Evolutionary conservation across 2,113 vertebrate genomes (phyloP), one percentile per base, ranked within the genome.

Genomic region (Calonectris borealis): DNA sequence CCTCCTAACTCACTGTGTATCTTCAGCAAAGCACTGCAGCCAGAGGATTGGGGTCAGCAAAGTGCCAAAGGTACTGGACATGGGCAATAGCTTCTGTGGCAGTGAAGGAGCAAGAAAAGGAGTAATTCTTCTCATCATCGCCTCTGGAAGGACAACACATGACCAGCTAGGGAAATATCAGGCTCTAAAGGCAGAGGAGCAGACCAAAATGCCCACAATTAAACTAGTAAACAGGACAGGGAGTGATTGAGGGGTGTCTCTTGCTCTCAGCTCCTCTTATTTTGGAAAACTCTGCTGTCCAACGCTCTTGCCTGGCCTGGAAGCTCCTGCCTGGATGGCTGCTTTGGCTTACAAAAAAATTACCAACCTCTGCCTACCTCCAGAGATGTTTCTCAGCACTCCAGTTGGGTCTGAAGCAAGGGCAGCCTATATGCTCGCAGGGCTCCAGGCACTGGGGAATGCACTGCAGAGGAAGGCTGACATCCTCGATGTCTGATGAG

Each of bases 401-500:
- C 42, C 54, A 64, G 20, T 0, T 85, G 85, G 46, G 38, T 46
- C 12, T 92, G 57, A 76, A 60, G n/a, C n/a, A 62, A 83, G 27
- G 29, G 42, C 31, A 86, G 44, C 13, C 16, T 12, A 12, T 10
- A 19, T 2, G 13, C 40, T 60, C 5, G 2, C 15, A 36, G 24
- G 54, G 40, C 49, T 61, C 0, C 1, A 36, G 46, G 48, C 60
- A 62, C 46, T 27, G 32, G 40, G 65, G 27, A 69, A 62, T 16
- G 19, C 36, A 58, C 38, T 19, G 46, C 57, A 48, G 55, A 64
- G n/a, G 19, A 29, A 42, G 15, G 38, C 22, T 42, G 66, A 52
- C 44, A 66, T 38, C 32, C 46, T 78, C 0, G 1, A 58, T 62
- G 48, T 61, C 32, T 36, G 57, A 40, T 0, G 0, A 68, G n/a